Conservation (phyloP, 2,888 invertebrate species). For the Rugalucina vietnamica region DNA sequence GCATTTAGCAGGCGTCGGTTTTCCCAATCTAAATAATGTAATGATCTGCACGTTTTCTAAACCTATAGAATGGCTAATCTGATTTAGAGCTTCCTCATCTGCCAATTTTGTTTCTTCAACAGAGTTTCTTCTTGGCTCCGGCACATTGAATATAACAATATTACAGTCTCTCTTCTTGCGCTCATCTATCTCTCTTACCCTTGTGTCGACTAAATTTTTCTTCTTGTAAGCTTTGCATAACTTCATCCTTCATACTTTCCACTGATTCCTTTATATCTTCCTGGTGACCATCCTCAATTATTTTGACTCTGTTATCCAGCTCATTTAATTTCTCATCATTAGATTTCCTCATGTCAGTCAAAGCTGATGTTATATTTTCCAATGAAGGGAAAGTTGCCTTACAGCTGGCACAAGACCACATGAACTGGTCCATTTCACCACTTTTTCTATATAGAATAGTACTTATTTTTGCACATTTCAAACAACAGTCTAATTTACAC, state of each 20-base stretch:
- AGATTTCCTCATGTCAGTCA: background rate
- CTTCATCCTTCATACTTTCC: background rate
- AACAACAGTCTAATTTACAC: no score
- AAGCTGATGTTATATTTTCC: background rate
- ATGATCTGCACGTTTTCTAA: background rate
- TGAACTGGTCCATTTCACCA: background rate
- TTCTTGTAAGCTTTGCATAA: background rate
- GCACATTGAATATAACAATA: background rate
- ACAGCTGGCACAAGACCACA: background rate
- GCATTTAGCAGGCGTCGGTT: background rate
- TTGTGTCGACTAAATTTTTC: background rate
- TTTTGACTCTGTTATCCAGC: background rate
- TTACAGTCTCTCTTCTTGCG: background rate
- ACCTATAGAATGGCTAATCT: background rate
- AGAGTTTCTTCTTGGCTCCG: background rate
- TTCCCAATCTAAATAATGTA: background rate
- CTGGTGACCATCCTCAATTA: background rate
- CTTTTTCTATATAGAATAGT: no score
- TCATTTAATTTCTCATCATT: background rate
- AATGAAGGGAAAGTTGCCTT: background rate
- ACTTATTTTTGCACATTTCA: no score
- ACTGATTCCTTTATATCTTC: background rate
- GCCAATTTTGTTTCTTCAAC: background rate
- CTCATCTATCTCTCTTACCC: background rate
- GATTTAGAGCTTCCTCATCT: background rate